Base-by-base conservation (phyloP, 1,140 invertebrate species). In the Trichoplusia ni region DNA sequence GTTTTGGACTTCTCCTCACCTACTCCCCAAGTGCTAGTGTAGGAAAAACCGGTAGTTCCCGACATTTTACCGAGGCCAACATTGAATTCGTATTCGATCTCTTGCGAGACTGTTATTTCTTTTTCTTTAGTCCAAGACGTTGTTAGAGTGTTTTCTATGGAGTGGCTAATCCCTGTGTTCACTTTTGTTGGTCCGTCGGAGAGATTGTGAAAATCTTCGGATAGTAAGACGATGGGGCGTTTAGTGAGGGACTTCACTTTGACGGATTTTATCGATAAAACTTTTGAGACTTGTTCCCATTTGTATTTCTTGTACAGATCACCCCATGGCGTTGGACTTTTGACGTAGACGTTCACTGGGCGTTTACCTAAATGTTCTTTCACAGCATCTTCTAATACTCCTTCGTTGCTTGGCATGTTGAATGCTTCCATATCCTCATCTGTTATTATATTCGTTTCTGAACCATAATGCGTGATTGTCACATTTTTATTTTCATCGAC, bases 171-270 rank as follows among this genome's bases (percentile, higher is more conserved):
- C 0, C 79, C 82, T 1, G 84, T 81, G n/a, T 84, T 86, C 0
- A 86, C 78, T 79, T 84, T 89, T 11, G 83, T 77, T 0, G 78
- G 74, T 23, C 68, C 69, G 40, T 79, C 81, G 3, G 78, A 83
- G 8, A 40, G 21, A 37, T 89, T 89, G n/a, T 83, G 75, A 9
- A 86, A 89, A 19, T 84, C 76, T 5, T 89, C 80, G 1, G 79
- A 69, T 11, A 77, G 38, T 2, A 89, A 66, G 27, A 77, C 46
- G 0, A 79, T 63, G 0, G 79, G 75, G 16, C 76, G 67, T 4
- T 69, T 71, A 1, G 47, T 68, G 6, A 76, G 63, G 14, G 29
- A 47, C 31, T 71, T 80, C 13, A 85, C n/a, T 59, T n/a, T 69
- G 2, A 67, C 79, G 3, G 77, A 82, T 77, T 86, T 83, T 6